phyloP scores from a whole-genome alignment of 2,113 vertebrate genomes.

The Tachycineta bicolor region DNA sequence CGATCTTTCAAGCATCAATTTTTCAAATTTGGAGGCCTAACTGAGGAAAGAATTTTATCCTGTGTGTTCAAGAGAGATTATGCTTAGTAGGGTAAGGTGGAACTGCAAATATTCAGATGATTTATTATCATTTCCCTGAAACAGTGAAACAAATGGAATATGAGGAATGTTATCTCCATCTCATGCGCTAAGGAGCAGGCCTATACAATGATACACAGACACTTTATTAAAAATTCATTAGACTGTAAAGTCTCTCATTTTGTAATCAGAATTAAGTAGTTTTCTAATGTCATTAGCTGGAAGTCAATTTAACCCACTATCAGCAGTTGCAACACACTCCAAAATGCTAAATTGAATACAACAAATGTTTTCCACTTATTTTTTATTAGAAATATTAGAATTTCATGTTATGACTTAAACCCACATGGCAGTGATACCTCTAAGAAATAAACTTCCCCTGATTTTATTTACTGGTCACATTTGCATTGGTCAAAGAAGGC shows the following conservation, averaged over 20 bases:
- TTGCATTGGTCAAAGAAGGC: neutral
- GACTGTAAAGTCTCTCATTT: constrained; percentile 55
- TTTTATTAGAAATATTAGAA: constrained; percentile 41
- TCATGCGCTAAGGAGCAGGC: constrained; percentile 9
- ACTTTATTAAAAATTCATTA: constrained; percentile 73
- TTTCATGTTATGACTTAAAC: neutral
- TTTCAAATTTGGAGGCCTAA: neutral
- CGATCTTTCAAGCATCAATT: neutral
- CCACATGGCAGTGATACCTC: neutral
- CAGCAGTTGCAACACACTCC: constrained; percentile 33
- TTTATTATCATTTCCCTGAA: constrained; percentile 42
- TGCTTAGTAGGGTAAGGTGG: neutral
- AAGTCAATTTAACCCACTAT: constrained; percentile 37
- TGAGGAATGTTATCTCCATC: constrained; percentile 25
- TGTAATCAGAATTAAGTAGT: constrained; percentile 67
- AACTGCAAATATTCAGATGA: constrained; percentile 33
- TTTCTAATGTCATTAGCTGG: constrained; percentile 60
- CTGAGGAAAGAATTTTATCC: neutral
- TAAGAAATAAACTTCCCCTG: neutral
- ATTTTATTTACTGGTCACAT: neutral
- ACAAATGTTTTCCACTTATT: constrained; percentile 25
- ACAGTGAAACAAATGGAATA: constrained; percentile 49
- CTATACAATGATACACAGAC: constrained; percentile 2
- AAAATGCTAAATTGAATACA: constrained; percentile 35
- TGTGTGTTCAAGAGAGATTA: neutral